Evolutionary conservation across 2,113 vertebrate genomes (phyloP).

Genomic region (Plotosus lineatus): DNA sequence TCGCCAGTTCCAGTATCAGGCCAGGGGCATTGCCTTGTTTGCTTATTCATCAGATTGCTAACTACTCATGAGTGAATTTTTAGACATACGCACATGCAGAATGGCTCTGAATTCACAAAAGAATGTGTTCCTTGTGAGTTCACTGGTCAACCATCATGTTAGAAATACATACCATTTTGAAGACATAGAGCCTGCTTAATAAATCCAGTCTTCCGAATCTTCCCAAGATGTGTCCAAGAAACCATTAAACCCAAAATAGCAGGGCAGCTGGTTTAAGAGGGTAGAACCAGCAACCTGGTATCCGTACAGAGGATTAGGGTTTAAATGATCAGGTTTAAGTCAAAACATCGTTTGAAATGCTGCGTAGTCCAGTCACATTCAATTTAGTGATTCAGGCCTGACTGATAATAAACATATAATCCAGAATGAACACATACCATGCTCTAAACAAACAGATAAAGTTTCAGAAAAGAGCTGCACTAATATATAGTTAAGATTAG

Average conservation of each 20-base stretch:
- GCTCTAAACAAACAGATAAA: neutral
- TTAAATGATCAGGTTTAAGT: neutral
- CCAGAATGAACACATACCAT: neutral
- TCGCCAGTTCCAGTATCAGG: neutral
- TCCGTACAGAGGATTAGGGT: neutral
- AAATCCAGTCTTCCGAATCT: neutral
- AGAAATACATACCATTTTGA: neutral
- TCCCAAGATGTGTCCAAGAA: conserved; percentile 8
- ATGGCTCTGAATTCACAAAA: conserved; percentile 8
- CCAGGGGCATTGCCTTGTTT: conserved; percentile 23
- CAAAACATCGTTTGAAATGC: neutral
- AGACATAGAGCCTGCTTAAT: conserved; percentile 7
- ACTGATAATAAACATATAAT: neutral
- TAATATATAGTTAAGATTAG: neutral
- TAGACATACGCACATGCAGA: conserved; percentile 10
- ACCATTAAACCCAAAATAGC: conserved; percentile 15
- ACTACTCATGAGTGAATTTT: conserved; percentile 9
- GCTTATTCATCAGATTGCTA: conserved; percentile 18
- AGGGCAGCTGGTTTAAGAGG: neutral
- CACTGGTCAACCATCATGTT: neutral
- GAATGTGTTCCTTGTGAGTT: conserved; percentile 15
- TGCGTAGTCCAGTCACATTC: neutral
- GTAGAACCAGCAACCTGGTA: neutral
- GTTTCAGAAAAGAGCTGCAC: neutral
- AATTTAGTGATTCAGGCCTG: neutral